Evolutionary conservation across 2,113 vertebrate species (phyloP).

Genomic region (Conger conger): DNA sequence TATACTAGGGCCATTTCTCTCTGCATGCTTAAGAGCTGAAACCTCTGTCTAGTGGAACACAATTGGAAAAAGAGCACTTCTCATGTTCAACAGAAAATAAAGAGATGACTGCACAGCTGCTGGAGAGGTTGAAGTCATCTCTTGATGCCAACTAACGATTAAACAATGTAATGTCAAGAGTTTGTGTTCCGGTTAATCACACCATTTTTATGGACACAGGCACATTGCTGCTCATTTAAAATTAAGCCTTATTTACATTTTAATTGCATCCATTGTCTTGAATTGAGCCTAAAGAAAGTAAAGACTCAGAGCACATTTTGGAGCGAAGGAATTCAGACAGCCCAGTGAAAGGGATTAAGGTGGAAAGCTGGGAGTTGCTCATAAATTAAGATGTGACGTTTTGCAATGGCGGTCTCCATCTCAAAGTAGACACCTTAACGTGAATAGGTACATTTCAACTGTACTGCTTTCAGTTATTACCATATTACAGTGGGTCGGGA

Average conservation of each 20-base stretch:
- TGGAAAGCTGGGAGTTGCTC: background rate
- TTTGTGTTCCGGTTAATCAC: background rate
- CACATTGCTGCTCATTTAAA: background rate
- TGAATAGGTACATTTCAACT: background rate
- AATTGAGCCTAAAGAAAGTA: background rate
- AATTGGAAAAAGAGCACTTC: background rate
- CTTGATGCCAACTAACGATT: background rate
- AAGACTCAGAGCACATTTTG: background rate
- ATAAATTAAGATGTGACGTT: background rate
- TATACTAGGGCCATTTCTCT: too few species aligned
- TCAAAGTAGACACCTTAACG: too few species aligned
- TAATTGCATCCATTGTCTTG: constrained; percentile 1
- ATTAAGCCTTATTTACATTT: constrained; percentile 14
- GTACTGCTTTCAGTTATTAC: background rate
- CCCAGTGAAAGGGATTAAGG: background rate
- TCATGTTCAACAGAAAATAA: background rate
- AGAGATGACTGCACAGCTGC: background rate
- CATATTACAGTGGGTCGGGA: background rate
- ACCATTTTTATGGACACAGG: background rate
- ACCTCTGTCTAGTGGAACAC: background rate
- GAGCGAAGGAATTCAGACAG: background rate
- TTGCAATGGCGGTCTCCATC: background rate
- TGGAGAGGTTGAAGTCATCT: background rate
- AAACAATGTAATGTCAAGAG: background rate
- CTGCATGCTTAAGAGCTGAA: background rate